Conservation (phyloP, 2,888 invertebrate species). For the Pocota personata region DNA sequence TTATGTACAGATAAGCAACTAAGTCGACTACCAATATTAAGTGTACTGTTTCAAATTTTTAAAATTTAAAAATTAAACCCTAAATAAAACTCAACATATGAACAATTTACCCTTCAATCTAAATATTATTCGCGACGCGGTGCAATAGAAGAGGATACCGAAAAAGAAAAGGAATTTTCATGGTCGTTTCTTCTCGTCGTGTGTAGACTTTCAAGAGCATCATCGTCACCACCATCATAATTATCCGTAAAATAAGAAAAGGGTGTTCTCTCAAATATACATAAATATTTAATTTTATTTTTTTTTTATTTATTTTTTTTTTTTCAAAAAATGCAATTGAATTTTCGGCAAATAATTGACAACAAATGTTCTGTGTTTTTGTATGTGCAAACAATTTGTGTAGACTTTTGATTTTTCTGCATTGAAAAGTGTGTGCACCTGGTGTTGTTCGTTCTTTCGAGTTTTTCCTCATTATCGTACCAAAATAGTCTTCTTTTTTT, state of each 20-base stretch:
- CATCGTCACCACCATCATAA: slow-evolving; percentile 30
- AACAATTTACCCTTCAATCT: neutral
- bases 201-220: slow-evolving; percentile 36
- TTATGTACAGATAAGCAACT: slow-evolving; percentile 63
- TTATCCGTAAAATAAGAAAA: slow-evolving; percentile 27
- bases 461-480: slow-evolving; percentile 32
- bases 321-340: slow-evolving; percentile 1
- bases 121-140: slow-evolving; percentile 13
- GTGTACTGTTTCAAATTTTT: slow-evolving; percentile 26
- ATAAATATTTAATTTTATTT: neutral
- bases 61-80: slow-evolving; percentile 19
- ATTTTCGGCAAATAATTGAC: slow-evolving; percentile 33
- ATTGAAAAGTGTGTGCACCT: slow-evolving; percentile 58
- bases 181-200: slow-evolving; percentile 29
- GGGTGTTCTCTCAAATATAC: slow-evolving; percentile 11
- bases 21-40: slow-evolving; percentile 35
- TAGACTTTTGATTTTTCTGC: slow-evolving; percentile 18
- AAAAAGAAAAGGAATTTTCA: slow-evolving; percentile 45
- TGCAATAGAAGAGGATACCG: slow-evolving; percentile 26
- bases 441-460: slow-evolving; percentile 39
- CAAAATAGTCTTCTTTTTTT: slow-evolving; percentile 29
- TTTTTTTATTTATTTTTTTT: neutral
- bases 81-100: neutral
- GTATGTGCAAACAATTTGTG: slow-evolving; percentile 15
- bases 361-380: slow-evolving; percentile 38